phyloP scores from a whole-genome alignment of 2,797 vertebrate species.

The Muraenolepis orangiensis region DNA sequence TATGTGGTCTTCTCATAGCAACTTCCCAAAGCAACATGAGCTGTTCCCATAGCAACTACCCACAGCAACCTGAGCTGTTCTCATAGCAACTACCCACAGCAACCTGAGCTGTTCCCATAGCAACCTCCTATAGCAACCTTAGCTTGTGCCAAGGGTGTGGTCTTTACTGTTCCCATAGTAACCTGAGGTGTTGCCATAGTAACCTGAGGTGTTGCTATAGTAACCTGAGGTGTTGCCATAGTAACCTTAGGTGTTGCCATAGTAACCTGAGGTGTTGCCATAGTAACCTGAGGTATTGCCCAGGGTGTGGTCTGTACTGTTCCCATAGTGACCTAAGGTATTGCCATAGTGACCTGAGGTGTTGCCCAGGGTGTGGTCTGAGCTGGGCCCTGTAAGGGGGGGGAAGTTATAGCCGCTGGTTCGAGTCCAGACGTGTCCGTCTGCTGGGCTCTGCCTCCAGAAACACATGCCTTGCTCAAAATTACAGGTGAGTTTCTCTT shows the following conservation, averaged over 20 bases:
- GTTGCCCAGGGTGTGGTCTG: slow-evolving; percentile 86
- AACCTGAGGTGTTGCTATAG: neutral
- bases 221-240: neutral
- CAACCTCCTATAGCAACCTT: neutral
- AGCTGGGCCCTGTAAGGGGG: slow-evolving; percentile 73
- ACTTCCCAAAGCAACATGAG: neutral
- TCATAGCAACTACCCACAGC: slow-evolving; percentile 33
- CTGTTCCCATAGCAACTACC: neutral
- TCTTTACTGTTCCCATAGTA: neutral
- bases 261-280: neutral
- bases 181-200: neutral
- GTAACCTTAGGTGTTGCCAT: no score
- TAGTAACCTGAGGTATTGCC: neutral
- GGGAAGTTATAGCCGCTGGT: slow-evolving; percentile 66
- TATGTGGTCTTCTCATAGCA: neutral
- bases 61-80: slow-evolving; percentile 76
- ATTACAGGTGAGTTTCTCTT: slow-evolving; percentile 77
- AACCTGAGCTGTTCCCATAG: no score
- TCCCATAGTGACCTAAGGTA: neutral
- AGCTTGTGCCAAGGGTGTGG: neutral
- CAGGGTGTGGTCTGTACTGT: no score
- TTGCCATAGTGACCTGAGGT: slow-evolving; percentile 72
- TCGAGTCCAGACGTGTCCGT: slow-evolving; percentile 79
- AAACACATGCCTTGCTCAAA: slow-evolving; percentile 87
- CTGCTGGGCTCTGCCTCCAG: slow-evolving; percentile 79